Evolutionary conservation across 2,113 vertebrate genomes (phyloP), one percentile per base, ranked within the genome.

Genomic region (Ciconia stormi): DNA sequence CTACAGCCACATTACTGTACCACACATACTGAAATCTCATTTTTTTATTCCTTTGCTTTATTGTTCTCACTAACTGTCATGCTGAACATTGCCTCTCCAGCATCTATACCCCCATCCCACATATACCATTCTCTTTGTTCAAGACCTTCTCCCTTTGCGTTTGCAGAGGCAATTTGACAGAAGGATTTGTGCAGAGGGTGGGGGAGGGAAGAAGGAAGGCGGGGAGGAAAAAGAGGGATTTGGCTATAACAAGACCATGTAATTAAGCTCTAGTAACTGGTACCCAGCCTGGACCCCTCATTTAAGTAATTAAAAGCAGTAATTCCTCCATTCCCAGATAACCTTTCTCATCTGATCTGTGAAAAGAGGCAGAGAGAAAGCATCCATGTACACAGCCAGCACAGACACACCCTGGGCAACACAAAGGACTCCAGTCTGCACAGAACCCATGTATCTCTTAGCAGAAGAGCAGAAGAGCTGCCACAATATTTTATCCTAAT

Each of bases 351-450:
- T 92, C 27, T 0, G 3, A 74, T 77, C 69, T 16, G 44, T 32
- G 44, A 83, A 59, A 73, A 92, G 62, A 67, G 56, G 16, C n/a
- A 92, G 52, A 34, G 81, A 91, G 89, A 96, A 79, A 76, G 95
- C 95, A 91, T 94, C 74, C 87, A 82, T 95, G 67, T 86, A 88
- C 29, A 94, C 27, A 74, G 53, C 8, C 70, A 72, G 78, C 81
- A 91, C n/a, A 92, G 96, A 96, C 96, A 95, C 95, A 36, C 96
- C 95, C 96, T 87, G 40, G 26, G 62, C 42, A 91, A 87, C 87
- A 97, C 95, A 95, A 97, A 96, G 94, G 94, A 85, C 14, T 87
- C n/a, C 86, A 84, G 46, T 20, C 30, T 36, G 27, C 73, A 87
- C 18, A 72, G 20, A 87, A 16, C 16, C 72, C 3, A 1, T 12